These are phyloP conservation scores for Myopa testacea DNA, from an alignment of 2,888 invertebrate genomes.

Conservation along the genomic window DNA sequence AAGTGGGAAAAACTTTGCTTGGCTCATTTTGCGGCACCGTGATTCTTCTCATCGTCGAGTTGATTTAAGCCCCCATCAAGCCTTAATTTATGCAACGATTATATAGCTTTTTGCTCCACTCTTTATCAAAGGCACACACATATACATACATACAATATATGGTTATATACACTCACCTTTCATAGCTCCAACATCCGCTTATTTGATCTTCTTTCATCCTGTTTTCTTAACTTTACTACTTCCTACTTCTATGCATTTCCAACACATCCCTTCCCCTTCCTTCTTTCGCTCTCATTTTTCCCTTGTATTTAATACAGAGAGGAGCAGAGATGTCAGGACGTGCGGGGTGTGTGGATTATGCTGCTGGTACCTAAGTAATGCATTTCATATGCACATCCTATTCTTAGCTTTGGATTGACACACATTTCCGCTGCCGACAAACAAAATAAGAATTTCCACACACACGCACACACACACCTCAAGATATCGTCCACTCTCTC, in stretches of 20 bases:
- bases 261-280: not conserved
- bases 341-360: too few relatives aligned
- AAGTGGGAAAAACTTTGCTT: too few relatives aligned
- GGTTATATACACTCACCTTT: not conserved
- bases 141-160: too few relatives aligned
- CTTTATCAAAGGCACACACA: not conserved
- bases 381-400: constrained; percentile 27
- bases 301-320: not conserved
- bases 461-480: constrained; percentile 11
- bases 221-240: constrained; percentile 36
- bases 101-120: not conserved
- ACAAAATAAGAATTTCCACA: not conserved
- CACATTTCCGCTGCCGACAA: constrained; percentile 22
- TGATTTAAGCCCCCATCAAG: not conserved
- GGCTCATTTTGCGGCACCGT: too few relatives aligned
- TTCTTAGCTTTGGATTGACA: constrained; percentile 32
- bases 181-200: constrained; percentile 12
- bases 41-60: not conserved
- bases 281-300: not conserved
- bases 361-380: constrained; percentile 12
- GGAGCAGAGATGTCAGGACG: not conserved
- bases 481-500: not conserved
- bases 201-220: constrained; percentile 30
- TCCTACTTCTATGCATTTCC: constrained; percentile 23
- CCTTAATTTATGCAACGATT: constrained; percentile 26